Conservation (phyloP, 2,888 invertebrate genomes). For the Seira ritae region DNA sequence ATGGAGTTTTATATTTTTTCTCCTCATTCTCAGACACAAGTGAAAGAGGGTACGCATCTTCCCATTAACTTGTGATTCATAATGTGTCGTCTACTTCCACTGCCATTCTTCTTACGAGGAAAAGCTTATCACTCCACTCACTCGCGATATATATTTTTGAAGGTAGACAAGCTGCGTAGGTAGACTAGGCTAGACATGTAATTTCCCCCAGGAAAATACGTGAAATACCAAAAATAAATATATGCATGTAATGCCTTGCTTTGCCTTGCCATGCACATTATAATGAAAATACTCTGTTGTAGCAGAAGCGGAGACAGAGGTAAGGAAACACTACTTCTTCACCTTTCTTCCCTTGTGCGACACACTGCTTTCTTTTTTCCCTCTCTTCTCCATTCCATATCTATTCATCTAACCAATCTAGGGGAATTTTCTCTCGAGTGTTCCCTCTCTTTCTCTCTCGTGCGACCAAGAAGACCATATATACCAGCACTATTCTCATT, state of each 20-base stretch:
- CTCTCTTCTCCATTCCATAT: constrained; percentile 17
- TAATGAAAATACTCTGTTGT: background rate
- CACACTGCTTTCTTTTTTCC: constrained; percentile 8
- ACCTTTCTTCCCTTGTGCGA: constrained; percentile 21
- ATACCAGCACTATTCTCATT: constrained; percentile 20
- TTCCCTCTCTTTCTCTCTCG: constrained; percentile 34
- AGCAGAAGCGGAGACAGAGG: background rate
- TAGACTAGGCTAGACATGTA: constrained; percentile 42
- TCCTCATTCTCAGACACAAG: no score
- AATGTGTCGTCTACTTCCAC: constrained; percentile 35
- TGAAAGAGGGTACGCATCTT: constrained; percentile 22
- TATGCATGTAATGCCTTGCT: constrained; percentile 40
- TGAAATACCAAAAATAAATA: constrained; percentile 45
- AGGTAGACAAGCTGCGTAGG: no score
- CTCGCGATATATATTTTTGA: background rate
- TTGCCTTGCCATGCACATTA: no score
- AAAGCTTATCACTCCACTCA: background rate
- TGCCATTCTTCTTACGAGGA: constrained; percentile 4
- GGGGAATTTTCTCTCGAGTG: constrained; percentile 45
- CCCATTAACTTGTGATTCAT: constrained; percentile 59
- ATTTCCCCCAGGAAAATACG: constrained; percentile 55
- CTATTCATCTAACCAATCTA: constrained; percentile 24
- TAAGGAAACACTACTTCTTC: background rate
- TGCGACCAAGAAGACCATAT: background rate
- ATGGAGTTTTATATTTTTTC: no score